Conservation (phyloP, 2,797 vertebrate species). For the Streptopelia turtur region DNA sequence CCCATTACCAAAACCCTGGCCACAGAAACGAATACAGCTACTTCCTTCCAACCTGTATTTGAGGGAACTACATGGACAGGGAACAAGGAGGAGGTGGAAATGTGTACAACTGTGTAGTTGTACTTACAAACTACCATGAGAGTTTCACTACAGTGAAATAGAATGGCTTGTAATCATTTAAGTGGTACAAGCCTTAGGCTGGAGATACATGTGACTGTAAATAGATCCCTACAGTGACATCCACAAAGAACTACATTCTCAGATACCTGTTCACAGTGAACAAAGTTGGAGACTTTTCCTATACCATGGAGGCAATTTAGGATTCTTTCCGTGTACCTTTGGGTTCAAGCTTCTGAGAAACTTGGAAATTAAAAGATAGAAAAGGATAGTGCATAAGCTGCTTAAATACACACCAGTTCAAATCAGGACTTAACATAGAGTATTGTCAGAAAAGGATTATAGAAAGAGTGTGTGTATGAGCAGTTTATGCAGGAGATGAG, state of each 20-base stretch:
- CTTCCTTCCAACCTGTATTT: not conserved
- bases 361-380: not conserved
- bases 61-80: not conserved
- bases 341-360: not conserved
- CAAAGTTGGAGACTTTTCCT: not conserved
- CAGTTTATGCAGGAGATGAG: not conserved
- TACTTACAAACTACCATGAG: not conserved
- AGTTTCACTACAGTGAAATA: not conserved
- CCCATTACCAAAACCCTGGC: too few relatives aligned
- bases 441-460: not conserved
- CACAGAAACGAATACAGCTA: too few relatives aligned
- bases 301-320: not conserved
- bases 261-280: not conserved
- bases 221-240: not conserved
- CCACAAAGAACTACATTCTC: not conserved
- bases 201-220: not conserved
- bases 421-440: not conserved
- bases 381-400: not conserved
- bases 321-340: not conserved
- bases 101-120: not conserved
- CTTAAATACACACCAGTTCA: not conserved
- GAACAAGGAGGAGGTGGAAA: not conserved
- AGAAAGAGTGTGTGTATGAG: not conserved
- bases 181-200: not conserved
- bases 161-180: not conserved